Base-by-base conservation (phyloP, 35 echinoderm and acorn worm species). In the Nesometra sesokonis region DNA sequence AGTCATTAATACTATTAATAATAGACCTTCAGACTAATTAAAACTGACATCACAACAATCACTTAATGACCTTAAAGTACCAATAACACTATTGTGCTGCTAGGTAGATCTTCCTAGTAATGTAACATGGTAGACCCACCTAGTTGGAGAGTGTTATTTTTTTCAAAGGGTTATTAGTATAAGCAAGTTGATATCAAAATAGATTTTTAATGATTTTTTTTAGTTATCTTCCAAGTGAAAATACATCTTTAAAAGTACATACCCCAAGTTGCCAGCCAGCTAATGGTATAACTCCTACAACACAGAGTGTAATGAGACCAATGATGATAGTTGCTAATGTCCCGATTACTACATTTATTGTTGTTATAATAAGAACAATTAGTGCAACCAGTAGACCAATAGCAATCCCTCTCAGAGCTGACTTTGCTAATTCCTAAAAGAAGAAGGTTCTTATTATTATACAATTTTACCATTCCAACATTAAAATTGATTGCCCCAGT, bases 221-320 rank as follows among this genome's bases (percentile, higher is more conserved):
- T n/a, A n/a, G n/a, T n/a, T n/a, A n/a, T n/a, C n/a, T n/a, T n/a
- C n/a, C n/a, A n/a, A n/a, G n/a, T n/a, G n/a, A n/a, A n/a, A n/a
- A n/a, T n/a, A n/a, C n/a, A n/a, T n/a, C n/a, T n/a, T n/a, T 43
- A 15, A 43, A 4, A 43, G 3, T 36, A 36, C 79, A 0, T 32
- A 80, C 79, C 79, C 79, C 79, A 7, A 80, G 35, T 80, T 80
- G 32, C 79, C 79, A 80, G 27, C 79, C 79, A 36, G 79, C 79
- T 11, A 80, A 27, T 15, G 79, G 79, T 13, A 80, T 80, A 5
- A 80, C 79, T 15, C 79, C 79, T 0, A 80, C 35, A 80, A 80
- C 79, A 36, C 17, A 80, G 3, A 33, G 0, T 32, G 79, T 80
- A 33, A 36, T 80, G 7, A 80, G 31, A 33, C 79, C 23, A 3